Evolutionary conservation across 2,113 vertebrate species (phyloP).

Genomic region (Clarias batrachus): DNA sequence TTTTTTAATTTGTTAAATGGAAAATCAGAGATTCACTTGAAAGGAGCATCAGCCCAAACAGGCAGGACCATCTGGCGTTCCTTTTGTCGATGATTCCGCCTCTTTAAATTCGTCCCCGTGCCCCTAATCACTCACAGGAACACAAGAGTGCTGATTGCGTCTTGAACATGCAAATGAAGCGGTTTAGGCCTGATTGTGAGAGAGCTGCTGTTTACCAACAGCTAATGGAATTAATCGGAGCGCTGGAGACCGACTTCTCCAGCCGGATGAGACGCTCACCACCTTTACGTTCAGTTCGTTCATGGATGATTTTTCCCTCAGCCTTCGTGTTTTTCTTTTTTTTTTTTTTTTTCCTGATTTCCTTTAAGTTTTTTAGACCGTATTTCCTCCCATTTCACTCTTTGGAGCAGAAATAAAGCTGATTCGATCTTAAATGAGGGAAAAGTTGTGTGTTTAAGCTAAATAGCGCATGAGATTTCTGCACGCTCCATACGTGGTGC

Average conservation of each 20-base stretch:
- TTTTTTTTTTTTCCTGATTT: neutral
- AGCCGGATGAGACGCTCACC: slow-evolving; percentile 18
- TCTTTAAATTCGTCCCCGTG: slow-evolving; percentile 9
- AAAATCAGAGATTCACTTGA: neutral
- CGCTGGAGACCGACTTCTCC: slow-evolving; percentile 32
- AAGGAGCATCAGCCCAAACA: neutral
- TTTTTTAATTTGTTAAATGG: neutral
- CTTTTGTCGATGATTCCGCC: slow-evolving; percentile 14
- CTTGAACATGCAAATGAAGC: slow-evolving; percentile 40
- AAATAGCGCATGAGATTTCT: neutral
- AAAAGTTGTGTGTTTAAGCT: slow-evolving; percentile 31
- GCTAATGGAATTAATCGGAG: slow-evolving; percentile 48
- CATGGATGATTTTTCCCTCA: too few species aligned
- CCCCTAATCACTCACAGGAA: slow-evolving; percentile 31
- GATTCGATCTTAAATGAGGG: neutral
- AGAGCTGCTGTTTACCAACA: slow-evolving; percentile 40
- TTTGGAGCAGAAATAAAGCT: slow-evolving; percentile 11
- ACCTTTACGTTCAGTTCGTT: neutral
- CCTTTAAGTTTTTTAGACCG: neutral
- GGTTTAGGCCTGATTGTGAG: slow-evolving; percentile 47
- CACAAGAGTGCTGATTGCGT: slow-evolving; percentile 27
- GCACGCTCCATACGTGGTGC: neutral
- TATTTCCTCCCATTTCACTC: slow-evolving; percentile 27
- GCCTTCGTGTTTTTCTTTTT: neutral
- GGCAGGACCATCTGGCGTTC: slow-evolving; percentile 11